These are phyloP conservation scores for Bombus turneri DNA, from an alignment of 1,140 invertebrate genomes.

Conservation along the genomic window DNA sequence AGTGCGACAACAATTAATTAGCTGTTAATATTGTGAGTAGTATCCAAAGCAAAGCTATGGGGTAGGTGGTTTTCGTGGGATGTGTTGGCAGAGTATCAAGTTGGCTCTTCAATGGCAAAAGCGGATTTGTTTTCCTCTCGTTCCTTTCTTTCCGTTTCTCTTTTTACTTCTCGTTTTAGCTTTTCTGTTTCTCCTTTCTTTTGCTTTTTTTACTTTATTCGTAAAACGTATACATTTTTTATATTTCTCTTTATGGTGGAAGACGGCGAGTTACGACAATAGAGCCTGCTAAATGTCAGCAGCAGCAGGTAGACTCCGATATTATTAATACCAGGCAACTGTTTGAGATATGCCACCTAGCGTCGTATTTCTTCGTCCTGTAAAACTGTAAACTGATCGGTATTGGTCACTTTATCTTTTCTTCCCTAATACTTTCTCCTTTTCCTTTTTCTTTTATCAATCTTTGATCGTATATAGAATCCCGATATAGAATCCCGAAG, in stretches of 20 bases:
- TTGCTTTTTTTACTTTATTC: neutral
- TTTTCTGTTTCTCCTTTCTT: neutral
- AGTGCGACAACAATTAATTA: constrained; percentile 44
- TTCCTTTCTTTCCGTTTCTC: neutral
- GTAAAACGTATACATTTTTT: neutral
- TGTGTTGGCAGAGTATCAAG: constrained; percentile 79
- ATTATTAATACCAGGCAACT: constrained; percentile 46
- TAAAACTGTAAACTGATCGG: constrained; percentile 58
- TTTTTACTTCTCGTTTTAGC: neutral
- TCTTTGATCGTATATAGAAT: constrained; percentile 5
- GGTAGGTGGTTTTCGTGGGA: constrained; percentile 68
- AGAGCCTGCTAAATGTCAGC: constrained; percentile 68
- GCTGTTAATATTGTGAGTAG: constrained; percentile 71
- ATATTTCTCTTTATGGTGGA: constrained; percentile 25
- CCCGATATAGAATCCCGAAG: neutral
- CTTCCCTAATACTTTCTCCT: neutral
- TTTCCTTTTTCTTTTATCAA: too few relatives aligned
- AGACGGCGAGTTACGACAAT: constrained; percentile 48
- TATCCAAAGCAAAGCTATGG: constrained; percentile 76
- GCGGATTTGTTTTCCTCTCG: constrained; percentile 19
- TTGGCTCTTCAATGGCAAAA: constrained; percentile 68
- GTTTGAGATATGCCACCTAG: constrained; percentile 60
- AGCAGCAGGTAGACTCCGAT: constrained; percentile 72
- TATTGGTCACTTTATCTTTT: constrained; percentile 9
- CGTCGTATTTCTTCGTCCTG: constrained; percentile 63